A percentile compares a stretch with the other conserved stretches of the same genome.
These are phyloP conservation scores for Agrilus planipennis DNA, from an alignment of 1,140 invertebrate genomes.

Conservation along the genomic window DNA sequence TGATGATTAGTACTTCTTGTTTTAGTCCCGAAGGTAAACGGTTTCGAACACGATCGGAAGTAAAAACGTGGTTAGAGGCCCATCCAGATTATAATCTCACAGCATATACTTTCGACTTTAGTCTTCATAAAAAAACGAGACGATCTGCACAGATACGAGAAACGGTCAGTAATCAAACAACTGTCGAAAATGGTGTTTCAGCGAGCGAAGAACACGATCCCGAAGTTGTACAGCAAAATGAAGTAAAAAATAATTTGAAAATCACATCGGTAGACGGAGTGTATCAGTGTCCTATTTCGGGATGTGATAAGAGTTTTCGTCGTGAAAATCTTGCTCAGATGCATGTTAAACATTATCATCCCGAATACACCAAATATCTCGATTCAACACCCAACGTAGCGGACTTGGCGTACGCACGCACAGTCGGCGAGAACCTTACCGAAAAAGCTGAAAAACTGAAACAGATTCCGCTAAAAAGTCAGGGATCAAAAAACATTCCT, in stretches of 20 bases:
- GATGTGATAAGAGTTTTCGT: constrained; percentile 77
- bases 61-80: constrained; percentile 43
- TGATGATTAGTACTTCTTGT: too few species aligned
- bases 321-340: constrained; percentile 81
- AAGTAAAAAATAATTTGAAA: constrained; percentile 18
- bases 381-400: constrained; percentile 72
- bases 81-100: constrained; percentile 35
- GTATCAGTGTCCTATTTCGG: constrained; percentile 67
- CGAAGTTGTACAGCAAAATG: constrained; percentile 4
- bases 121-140: constrained; percentile 40
- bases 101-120: constrained; percentile 47
- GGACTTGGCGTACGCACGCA: constrained; percentile 69
- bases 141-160: background rate
- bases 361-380: constrained; percentile 60
- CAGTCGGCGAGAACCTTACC: constrained; percentile 50
- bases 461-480: too few species aligned
- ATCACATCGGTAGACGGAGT: constrained; percentile 44
- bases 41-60: constrained; percentile 48
- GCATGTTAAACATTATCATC: constrained; percentile 87
- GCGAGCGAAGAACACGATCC: background rate
- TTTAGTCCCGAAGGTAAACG: constrained; percentile 46
- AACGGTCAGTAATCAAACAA: background rate
- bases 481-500: too few species aligned
- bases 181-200: background rate
- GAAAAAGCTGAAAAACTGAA: too few species aligned